Evolutionary conservation across 1,140 invertebrate species (phyloP), one percentile per base, ranked within the genome.

Genomic region (Contarinia nasturtii): DNA sequence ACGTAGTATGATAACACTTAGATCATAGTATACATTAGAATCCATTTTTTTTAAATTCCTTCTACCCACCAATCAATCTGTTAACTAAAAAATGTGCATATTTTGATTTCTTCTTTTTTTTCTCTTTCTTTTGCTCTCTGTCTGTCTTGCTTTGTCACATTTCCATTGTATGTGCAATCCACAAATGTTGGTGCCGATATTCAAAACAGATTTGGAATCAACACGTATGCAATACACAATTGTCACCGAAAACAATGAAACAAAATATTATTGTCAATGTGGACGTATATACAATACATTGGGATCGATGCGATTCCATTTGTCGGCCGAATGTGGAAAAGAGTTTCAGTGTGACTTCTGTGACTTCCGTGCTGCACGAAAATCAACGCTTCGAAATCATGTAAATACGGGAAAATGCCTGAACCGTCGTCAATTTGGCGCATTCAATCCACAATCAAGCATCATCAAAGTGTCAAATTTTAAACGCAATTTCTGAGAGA

Each of bases 321-420:
- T 59, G 48, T 58, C 57, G 40, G 62, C 56, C 41, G 61, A 65
- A 33, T 65, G 61, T 46, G 54, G 60, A 12, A 54, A 58, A 42
- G 51, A 55, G 43, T 62, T 60, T 50, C 47, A 49, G 4, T 62
- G 60, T 40, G 54, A 55, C 7, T 53, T 57, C 46, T 64, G 62
- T 53, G 43, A 44, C 15, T 54, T 54, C 48, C 50, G 45, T 8
- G 46, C 50, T 2, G 51, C 51, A 47, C 46, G 50, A 10, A 51
- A 50, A 21, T 52, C 49, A 1, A 53, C 53, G 34, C 49, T 54
- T 5, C 20, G 45, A 14, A 47, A 50, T 4, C 55, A 57, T 46
- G 49, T 54, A 11, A 48, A 44, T 38, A 48, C 41, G 22, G 12
- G 36, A n/a, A 14, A 48, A 44, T 38, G 49, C 41, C 22, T 17